A percentile compares a stretch with the other conserved stretches of the same genome.
Evolutionary conservation across 2,113 vertebrate genomes (phyloP).

Genomic region (Nycticorax nycticorax): DNA sequence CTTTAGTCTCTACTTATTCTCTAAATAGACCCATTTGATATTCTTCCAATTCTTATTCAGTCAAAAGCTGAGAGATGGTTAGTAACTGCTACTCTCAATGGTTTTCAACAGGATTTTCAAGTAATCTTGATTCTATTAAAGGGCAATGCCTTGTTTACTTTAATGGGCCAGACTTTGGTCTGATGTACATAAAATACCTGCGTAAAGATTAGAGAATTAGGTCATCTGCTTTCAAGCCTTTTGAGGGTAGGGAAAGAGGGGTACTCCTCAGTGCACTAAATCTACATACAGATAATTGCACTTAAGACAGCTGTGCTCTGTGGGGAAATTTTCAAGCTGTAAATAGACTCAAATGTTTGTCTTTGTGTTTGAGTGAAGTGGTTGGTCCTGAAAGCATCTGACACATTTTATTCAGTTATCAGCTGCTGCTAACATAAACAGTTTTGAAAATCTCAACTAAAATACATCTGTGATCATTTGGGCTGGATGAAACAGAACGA

Average conservation of each 20-base stretch:
- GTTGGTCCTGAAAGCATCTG: slow-evolving; percentile 30
- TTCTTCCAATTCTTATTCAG: neutral
- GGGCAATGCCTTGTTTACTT: neutral
- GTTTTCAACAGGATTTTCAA: neutral
- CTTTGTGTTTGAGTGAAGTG: slow-evolving; percentile 12
- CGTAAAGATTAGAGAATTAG: neutral
- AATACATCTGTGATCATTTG: slow-evolving; percentile 33
- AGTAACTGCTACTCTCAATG: neutral
- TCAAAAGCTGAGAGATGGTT: neutral
- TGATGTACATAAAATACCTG: neutral
- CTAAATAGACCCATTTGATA: neutral
- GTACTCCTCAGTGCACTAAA: neutral
- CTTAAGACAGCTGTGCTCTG: neutral
- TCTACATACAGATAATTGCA: neutral
- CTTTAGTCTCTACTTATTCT: neutral
- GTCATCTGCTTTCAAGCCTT: neutral
- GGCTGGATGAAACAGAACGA: neutral
- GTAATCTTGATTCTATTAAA: neutral
- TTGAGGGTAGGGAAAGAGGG: neutral
- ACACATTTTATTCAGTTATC: slow-evolving; percentile 41
- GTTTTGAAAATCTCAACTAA: neutral
- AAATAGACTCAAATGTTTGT: slow-evolving; percentile 14
- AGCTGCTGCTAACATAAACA: slow-evolving; percentile 47
- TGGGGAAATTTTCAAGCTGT: neutral
- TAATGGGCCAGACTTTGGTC: neutral